Evolutionary conservation across 1,140 invertebrate genomes (phyloP).

Genomic region (Saccostrea glomerata): DNA sequence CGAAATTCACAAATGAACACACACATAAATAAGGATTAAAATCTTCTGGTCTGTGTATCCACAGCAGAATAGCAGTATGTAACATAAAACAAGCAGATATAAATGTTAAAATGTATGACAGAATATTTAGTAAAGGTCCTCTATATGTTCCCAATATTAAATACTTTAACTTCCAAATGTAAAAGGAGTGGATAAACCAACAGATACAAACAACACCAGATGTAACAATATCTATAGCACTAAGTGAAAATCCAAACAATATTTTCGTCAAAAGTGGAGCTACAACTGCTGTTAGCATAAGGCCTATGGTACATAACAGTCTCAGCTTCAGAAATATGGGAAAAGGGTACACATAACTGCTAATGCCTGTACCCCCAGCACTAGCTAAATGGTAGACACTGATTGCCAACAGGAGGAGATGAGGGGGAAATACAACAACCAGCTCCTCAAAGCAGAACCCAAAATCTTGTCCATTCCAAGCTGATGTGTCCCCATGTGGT

Average conservation of each 20-base stretch:
- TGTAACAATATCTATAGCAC: conserved; percentile 85
- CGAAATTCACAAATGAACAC: conserved; percentile 65
- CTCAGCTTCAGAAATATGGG: conserved; percentile 67
- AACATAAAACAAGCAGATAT: conserved; percentile 81
- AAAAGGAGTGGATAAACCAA: conserved; percentile 90
- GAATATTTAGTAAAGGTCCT: conserved; percentile 85
- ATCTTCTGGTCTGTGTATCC: conserved; percentile 69
- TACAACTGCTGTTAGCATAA: conserved; percentile 83
- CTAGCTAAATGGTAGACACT: conserved; percentile 87
- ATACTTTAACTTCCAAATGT: conserved; percentile 84
- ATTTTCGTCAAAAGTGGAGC: conserved; percentile 84
- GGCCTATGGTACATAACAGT: conserved; percentile 71
- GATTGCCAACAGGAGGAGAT: conserved; percentile 83
- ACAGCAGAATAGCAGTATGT: conserved; percentile 69
- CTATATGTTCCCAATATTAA: conserved; percentile 83
- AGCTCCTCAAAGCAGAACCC: conserved; percentile 90
- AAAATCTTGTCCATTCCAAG: conserved; percentile 82
- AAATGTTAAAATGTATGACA: conserved; percentile 84
- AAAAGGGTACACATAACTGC: conserved; percentile 81
- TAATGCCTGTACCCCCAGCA: conserved; percentile 82
- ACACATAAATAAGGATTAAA: conserved; percentile 81
- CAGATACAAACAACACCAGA: conserved; percentile 85
- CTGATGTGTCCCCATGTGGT: conserved; percentile 65
- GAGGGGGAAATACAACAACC: conserved; percentile 83
- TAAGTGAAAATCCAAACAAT: conserved; percentile 77